Conservation (phyloP, 2,797 vertebrate genomes). For the Octomys mimax region DNA sequence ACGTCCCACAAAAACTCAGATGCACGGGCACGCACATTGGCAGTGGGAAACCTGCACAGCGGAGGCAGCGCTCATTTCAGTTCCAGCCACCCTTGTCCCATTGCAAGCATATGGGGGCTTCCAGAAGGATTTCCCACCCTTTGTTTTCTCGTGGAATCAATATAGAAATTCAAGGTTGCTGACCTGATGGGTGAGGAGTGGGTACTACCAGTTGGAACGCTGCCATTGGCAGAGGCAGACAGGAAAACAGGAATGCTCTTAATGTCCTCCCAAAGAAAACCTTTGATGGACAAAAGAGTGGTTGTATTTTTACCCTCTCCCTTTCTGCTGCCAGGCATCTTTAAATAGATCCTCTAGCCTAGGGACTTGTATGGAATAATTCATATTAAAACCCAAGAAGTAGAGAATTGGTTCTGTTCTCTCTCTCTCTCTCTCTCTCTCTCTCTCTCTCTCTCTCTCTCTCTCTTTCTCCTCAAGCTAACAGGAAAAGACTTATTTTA, state of each 20-base stretch:
- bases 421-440: conserved; percentile 27
- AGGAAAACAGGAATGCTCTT: conserved; percentile 84
- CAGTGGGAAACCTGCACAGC: conserved; percentile 44
- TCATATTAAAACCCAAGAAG: conserved; percentile 86
- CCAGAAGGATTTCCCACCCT: conserved; percentile 72
- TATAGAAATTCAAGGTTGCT: conserved; percentile 64
- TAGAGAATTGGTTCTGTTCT: conserved; percentile 50
- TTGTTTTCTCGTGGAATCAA: conserved; percentile 77
- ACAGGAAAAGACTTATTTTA: conserved; percentile 78
- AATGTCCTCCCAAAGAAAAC: conserved; percentile 87
- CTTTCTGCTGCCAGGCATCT: conserved; percentile 88
- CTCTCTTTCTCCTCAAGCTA: conserved; percentile 47
- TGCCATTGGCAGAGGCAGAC: conserved; percentile 85
- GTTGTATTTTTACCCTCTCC: conserved; percentile 89
- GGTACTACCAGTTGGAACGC: conserved; percentile 81
- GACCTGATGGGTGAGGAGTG: conserved; percentile 83
- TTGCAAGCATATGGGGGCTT: conserved; percentile 39
- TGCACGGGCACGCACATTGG: conserved; percentile 57
- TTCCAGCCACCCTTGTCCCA: background rate
- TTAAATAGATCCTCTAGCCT: conserved; percentile 88
- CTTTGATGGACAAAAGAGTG: conserved; percentile 85
- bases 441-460: too few relatives aligned
- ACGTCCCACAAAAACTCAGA: conserved; percentile 46
- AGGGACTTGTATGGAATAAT: conserved; percentile 86
- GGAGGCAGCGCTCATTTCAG: background rate